Evolutionary conservation across 2,888 invertebrate genomes (phyloP).

Genomic region (Drosophila colorata): DNA sequence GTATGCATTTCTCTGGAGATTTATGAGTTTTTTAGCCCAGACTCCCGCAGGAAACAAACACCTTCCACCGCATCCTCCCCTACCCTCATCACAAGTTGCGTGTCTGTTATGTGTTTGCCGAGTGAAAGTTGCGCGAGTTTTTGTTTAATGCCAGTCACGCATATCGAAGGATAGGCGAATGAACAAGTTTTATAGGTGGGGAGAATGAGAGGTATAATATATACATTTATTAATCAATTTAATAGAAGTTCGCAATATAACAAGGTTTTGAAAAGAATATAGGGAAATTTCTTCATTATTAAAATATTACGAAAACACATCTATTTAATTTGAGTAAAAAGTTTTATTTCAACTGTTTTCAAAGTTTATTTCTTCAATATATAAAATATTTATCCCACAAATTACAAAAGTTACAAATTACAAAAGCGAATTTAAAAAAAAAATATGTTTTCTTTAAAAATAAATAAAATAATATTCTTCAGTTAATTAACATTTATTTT

Average conservation of each 20-base stretch:
- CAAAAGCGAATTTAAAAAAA: too few relatives aligned
- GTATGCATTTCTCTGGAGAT: conserved; percentile 62
- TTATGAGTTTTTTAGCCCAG: conserved; percentile 57
- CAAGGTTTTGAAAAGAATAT: background rate
- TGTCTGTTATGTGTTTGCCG: conserved; percentile 36
- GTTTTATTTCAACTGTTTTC: too few relatives aligned
- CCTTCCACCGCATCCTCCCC: background rate
- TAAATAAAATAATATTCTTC: too few relatives aligned
- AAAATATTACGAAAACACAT: background rate
- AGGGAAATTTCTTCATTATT: background rate
- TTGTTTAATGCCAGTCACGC: conserved; percentile 53
- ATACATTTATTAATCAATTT: conserved; percentile 1
- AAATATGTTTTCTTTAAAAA: too few relatives aligned
- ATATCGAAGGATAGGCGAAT: conserved; percentile 17
- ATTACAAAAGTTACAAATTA: too few relatives aligned
- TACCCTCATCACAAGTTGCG: conserved; percentile 16
- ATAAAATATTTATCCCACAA: too few relatives aligned
- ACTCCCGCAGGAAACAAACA: conserved; percentile 1
- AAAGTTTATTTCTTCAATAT: too few relatives aligned
- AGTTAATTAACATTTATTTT: too few relatives aligned
- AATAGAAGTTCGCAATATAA: background rate
- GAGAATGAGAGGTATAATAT: background rate
- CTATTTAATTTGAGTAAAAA: too few relatives aligned
- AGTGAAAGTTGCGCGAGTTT: conserved; percentile 47
- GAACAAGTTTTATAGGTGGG: background rate